phyloP scores from a whole-genome alignment of 2,888 invertebrate species.

The Calliscelio sp. region DNA sequence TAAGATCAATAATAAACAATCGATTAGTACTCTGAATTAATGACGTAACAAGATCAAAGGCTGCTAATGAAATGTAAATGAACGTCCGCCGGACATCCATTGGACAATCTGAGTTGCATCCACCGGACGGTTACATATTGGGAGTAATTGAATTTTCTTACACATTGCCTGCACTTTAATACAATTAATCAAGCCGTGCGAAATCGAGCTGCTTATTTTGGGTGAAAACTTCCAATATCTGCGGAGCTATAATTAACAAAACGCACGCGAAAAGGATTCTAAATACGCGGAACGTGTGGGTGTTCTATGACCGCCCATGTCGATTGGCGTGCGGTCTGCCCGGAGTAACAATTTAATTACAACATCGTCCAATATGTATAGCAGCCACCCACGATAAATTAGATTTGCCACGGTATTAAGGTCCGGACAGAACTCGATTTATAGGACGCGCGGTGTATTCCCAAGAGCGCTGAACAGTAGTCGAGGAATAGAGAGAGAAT shows the following conservation, averaged over 20 bases:
- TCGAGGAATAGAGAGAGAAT: conserved; percentile 75
- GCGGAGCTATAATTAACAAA: conserved; percentile 81
- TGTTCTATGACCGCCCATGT: conserved; percentile 85
- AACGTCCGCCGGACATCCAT: too few relatives aligned
- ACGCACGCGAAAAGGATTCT: conserved; percentile 80
- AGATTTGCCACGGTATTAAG: conserved; percentile 86
- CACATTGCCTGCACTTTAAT: too few relatives aligned
- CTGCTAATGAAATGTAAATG: too few relatives aligned
- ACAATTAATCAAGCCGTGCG: too few relatives aligned
- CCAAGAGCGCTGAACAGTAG: conserved; percentile 84
- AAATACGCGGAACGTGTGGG: conserved; percentile 79
- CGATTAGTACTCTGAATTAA: too few relatives aligned
- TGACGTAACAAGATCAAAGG: too few relatives aligned
- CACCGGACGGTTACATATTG: too few relatives aligned
- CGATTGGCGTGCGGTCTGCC: conserved; percentile 85
- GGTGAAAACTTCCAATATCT: conserved; percentile 1
- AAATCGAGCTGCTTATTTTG: too few relatives aligned
- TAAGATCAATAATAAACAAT: too few relatives aligned
- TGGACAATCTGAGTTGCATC: too few relatives aligned
- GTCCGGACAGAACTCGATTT: conserved; percentile 82
- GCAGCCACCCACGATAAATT: conserved; percentile 86
- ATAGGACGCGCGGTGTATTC: conserved; percentile 78
- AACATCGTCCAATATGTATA: conserved; percentile 84
- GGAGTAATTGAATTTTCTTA: too few relatives aligned
- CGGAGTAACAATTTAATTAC: conserved; percentile 86